Percentiles rank a stretch among this genome's conserved stretches.
Conservation (phyloP, 2,113 vertebrate genomes). For the Emydura subglobosa region DNA sequence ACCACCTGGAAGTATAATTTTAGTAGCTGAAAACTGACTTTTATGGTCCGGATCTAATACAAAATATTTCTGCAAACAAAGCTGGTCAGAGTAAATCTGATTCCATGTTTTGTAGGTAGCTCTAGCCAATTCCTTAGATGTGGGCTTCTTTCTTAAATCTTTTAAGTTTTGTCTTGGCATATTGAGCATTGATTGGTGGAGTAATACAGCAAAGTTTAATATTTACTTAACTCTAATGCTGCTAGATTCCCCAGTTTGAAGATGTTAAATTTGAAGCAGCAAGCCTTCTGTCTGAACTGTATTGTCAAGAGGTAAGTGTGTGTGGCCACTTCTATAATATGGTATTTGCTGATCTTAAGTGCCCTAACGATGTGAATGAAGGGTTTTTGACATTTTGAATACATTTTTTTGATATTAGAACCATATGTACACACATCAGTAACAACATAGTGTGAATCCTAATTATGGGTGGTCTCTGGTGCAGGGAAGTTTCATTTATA, state of each 20-base stretch:
- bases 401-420: fast-evolving
- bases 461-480: background rate
- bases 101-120: background rate
- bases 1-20: fast-evolving
- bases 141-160: fast-evolving
- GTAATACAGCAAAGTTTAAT: fast-evolving
- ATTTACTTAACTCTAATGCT: conserved; percentile 72
- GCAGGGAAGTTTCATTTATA: background rate
- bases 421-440: fast-evolving
- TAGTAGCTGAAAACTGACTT: fast-evolving
- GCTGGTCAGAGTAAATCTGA: background rate
- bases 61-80: fast-evolving
- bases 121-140: fast-evolving
- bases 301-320: conserved; percentile 95
- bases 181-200: fast-evolving
- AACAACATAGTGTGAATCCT: fast-evolving
- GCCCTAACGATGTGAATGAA: background rate
- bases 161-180: fast-evolving
- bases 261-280: conserved; percentile 99
- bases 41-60: fast-evolving
- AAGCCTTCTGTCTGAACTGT: conserved; percentile 96
- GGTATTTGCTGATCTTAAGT: fast-evolving
- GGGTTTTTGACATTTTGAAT: fast-evolving
- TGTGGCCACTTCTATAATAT: fast-evolving
- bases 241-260: conserved; percentile 94